A percentile compares a stretch with the other conserved stretches of the same genome.
These are phyloP conservation scores for Sclerurus mexicanus DNA, from an alignment of 2,113 vertebrate genomes.

Conservation along the genomic window DNA sequence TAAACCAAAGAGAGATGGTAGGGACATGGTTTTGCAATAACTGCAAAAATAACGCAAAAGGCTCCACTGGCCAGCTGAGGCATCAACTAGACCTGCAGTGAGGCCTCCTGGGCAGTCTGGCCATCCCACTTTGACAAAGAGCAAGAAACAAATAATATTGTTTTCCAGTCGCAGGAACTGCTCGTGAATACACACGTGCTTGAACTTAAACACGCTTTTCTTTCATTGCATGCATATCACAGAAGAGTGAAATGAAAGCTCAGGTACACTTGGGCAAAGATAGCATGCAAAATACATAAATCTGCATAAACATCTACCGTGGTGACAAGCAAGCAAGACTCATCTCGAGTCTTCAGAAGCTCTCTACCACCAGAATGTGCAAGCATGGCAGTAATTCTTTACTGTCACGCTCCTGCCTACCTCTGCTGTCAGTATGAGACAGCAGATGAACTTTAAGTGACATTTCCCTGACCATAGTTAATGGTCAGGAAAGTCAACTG, in stretches of 20 bases:
- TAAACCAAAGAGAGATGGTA: background rate
- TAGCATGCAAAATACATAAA: background rate
- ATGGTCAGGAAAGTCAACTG: background rate
- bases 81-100: background rate
- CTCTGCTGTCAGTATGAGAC: background rate
- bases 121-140: background rate
- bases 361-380: background rate
- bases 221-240: background rate
- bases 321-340: background rate
- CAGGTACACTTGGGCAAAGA: background rate
- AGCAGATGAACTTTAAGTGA: slow-evolving; percentile 50
- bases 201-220: fast-evolving
- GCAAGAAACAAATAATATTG: background rate
- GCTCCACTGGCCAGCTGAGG: background rate
- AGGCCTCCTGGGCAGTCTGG: background rate
- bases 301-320: background rate
- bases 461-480: slow-evolving; percentile 38
- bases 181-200: background rate
- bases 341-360: background rate
- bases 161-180: fast-evolving
- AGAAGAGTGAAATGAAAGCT: background rate
- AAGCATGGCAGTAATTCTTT: background rate
- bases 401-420: background rate
- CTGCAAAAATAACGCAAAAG: background rate
- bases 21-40: background rate